These are phyloP conservation scores for Hiodon alosoides DNA, from an alignment of 2,113 vertebrate species.

Conservation along the genomic window DNA sequence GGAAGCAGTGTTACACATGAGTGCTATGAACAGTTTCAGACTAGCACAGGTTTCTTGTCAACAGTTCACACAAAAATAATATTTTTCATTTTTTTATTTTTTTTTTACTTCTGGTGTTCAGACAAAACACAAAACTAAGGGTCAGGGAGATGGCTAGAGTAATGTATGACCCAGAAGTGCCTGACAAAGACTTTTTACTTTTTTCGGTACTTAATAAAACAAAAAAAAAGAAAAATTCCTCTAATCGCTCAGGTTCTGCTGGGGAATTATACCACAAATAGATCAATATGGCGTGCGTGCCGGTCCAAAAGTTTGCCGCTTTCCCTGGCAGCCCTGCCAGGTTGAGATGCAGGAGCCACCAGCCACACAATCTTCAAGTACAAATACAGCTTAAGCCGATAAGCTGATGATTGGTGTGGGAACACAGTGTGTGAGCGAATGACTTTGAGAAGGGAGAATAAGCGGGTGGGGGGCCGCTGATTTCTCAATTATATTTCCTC, in stretches of 20 bases:
- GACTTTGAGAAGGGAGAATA: constrained; percentile 56
- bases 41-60: no score
- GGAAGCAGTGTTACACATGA: no score
- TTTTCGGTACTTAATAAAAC: constrained; percentile 4
- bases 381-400: constrained; percentile 67
- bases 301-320: constrained; percentile 52
- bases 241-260: constrained; percentile 49
- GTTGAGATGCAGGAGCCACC: constrained; percentile 55
- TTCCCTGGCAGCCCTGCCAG: constrained; percentile 46
- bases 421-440: constrained; percentile 67
- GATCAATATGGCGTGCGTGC: constrained; percentile 49
- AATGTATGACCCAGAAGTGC: background rate
- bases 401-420: constrained; percentile 69
- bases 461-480: constrained; percentile 49
- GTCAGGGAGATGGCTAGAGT: background rate
- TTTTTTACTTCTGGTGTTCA: no score
- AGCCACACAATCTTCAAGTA: constrained; percentile 66
- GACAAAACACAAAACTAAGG: no score
- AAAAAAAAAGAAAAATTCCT: constrained; percentile 23
- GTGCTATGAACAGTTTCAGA: no score
- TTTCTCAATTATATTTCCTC: constrained; percentile 68
- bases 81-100: no score
- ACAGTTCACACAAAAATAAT: no score
- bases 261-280: constrained; percentile 47
- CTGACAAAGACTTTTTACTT: constrained; percentile 17